Evolutionary conservation across 2,113 vertebrate species (phyloP), one percentile per base, ranked within the genome.

Genomic region (Phyllostomus hastatus): DNA sequence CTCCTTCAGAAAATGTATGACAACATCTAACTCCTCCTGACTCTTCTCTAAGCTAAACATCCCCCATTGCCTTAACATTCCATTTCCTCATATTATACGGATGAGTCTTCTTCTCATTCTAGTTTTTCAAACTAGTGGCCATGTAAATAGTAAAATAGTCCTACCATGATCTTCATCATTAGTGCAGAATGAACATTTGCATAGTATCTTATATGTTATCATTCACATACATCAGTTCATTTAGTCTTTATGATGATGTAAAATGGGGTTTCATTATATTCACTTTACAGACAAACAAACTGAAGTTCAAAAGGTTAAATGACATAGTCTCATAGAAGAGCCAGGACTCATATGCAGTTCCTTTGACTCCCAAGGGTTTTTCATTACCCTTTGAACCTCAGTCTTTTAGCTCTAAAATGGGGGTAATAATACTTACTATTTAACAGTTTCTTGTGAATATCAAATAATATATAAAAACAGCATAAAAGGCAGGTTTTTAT

Each of bases 361-460:
- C 31, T 52, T 9, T 57, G 52, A 48, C 8, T 88, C 57, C 22
- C 14, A 59, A 41, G 26, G 43, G 38, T 31, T 92, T 96, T 86
- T 64, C 41, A 46, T 41, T 66, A 78, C 0, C 61, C 54, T 57
- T 15, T 84, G 10, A 91, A 54, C 20, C 22, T 52, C 41, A 28
- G 19, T 78, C 35, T 86, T 91, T 48, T 10, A 91, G n/a, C 31
- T 57, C 5, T 70, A 72, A 91, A 91, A 83, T 8, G 35, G 15
- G 14, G 43, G 5, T 85, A 88, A 7, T 70, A 26, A 46, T 66
- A 82, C 66, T 72, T 89, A 19, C 6, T 43, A 38, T 93, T 88
- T 86, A 48, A 78, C 52, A 38, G 10, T 79, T 94, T 95, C 54
- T 75, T 72, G 15, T 94, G 54, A 93, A 24, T 85, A 91, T 88